Conservation (phyloP, 2,888 invertebrate genomes). For the Ceramica pisi region DNA sequence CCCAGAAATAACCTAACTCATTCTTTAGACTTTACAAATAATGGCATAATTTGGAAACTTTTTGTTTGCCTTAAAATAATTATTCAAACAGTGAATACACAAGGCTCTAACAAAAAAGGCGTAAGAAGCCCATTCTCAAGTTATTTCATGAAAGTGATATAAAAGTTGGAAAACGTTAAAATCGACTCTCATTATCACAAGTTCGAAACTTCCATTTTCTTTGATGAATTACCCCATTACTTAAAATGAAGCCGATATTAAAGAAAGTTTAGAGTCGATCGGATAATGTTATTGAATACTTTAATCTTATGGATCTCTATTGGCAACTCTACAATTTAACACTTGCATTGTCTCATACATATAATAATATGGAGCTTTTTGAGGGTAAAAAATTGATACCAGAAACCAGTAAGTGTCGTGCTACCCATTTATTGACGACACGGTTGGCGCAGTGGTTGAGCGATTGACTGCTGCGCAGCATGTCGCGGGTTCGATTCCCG, state of each 20-base stretch:
- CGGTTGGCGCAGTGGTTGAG: too few species aligned
- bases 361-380: neutral
- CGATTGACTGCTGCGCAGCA: too few species aligned
- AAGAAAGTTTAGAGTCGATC: constrained; percentile 35
- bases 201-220: constrained; percentile 60
- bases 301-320: constrained; percentile 13
- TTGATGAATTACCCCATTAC: constrained; percentile 65
- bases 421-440: too few species aligned
- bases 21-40: neutral
- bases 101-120: constrained; percentile 16
- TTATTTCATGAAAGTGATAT: constrained; percentile 52
- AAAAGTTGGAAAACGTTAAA: constrained; percentile 54
- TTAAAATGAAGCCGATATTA: constrained; percentile 40
- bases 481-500: too few species aligned
- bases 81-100: neutral
- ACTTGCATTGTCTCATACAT: neutral
- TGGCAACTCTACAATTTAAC: constrained; percentile 13
- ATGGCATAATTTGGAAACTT: neutral
- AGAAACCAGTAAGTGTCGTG: too few species aligned
- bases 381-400: neutral
- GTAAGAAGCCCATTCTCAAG: constrained; percentile 18
- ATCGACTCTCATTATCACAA: constrained; percentile 64
- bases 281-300: constrained; percentile 46
- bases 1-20: neutral
- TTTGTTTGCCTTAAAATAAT: too few species aligned